A percentile compares a stretch with the other conserved stretches of the same genome.
Conservation (phyloP, 2,888 invertebrate species). For the Limnephilus marmoratus region DNA sequence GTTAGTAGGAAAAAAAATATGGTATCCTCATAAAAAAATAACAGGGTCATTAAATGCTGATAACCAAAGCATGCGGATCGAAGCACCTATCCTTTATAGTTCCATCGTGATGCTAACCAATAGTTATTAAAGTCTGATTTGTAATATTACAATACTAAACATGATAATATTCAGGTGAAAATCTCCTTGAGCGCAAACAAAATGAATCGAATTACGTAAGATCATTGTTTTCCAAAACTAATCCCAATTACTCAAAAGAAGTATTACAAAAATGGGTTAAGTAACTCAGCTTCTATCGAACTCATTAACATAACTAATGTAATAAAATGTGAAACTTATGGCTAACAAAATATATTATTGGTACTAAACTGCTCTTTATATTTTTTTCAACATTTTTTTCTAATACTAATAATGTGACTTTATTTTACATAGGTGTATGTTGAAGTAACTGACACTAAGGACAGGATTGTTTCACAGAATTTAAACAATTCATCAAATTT, state of each 20-base stretch:
- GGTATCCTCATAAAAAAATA: not conserved
- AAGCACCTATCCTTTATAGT: not conserved
- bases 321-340: not conserved
- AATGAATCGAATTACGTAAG: not conserved
- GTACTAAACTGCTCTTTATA: not conserved
- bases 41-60: not conserved
- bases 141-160: not conserved
- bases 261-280: not conserved
- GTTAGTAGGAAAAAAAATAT: not conserved
- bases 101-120: not conserved
- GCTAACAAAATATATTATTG: conserved; percentile 2
- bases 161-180: not conserved
- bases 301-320: not conserved
- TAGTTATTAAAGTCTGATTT: not conserved
- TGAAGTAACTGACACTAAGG: not conserved
- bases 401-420: not conserved
- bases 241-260: not conserved
- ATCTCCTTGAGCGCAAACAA: not conserved
- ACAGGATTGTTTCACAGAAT: no score
- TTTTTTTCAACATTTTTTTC: not conserved
- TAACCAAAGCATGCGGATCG: not conserved
- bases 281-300: not conserved
- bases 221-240: not conserved
- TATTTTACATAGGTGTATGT: not conserved
- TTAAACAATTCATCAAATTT: no score